phyloP scores from a whole-genome alignment of 2,797 vertebrate species.

The Oceanodroma leucorhoa region DNA sequence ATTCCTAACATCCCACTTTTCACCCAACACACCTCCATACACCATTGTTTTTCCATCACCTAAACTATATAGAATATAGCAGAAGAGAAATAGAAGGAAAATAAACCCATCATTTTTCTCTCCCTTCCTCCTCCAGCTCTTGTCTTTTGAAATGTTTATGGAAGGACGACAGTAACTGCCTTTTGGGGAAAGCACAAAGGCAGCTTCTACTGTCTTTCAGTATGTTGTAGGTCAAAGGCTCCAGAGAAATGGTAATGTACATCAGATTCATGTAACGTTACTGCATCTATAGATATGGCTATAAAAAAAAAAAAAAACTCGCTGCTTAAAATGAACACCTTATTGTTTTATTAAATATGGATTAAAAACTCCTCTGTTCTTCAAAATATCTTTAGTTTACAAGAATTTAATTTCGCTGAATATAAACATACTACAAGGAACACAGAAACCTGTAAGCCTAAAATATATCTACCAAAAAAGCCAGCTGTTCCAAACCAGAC shows the following conservation, averaged over 20 bases:
- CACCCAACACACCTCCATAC: neutral
- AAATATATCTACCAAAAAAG: neutral
- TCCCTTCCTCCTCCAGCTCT: neutral
- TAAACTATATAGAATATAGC: neutral
- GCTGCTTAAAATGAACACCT: neutral
- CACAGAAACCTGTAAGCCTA: neutral
- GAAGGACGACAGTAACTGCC: neutral
- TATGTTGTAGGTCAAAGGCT: neutral
- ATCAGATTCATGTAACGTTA: neutral
- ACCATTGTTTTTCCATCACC: neutral
- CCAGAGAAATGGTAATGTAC: neutral
- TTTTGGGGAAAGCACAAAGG: neutral
- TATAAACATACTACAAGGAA: neutral
- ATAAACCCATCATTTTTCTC: neutral
- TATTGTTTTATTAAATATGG: neutral
- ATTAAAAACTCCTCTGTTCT: neutral
- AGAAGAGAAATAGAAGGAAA: neutral
- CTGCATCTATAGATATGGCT: neutral
- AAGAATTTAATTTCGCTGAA: neutral
- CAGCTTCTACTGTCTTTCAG: neutral
- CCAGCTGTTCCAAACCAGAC: neutral
- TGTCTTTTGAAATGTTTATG: neutral
- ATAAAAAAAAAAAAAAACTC: neutral
- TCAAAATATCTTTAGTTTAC: neutral
- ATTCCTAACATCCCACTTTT: neutral